phyloP scores from a whole-genome alignment of 2,113 vertebrate genomes.

The Lagopus muta region DNA sequence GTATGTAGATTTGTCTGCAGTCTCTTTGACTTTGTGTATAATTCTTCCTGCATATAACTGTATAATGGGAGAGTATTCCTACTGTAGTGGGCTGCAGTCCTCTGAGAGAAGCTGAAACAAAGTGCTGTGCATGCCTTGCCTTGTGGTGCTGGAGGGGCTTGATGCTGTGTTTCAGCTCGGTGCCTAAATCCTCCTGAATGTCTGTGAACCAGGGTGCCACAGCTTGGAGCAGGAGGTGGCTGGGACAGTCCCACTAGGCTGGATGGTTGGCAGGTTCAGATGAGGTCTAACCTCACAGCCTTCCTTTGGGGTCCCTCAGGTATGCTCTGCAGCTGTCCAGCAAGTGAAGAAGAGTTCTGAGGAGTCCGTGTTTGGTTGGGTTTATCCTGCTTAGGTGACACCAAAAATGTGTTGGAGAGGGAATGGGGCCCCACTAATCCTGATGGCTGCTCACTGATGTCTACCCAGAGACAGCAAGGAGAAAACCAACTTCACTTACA shows the following conservation, averaged over 20 bases:
- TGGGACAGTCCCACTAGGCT: background rate
- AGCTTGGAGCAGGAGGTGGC: background rate
- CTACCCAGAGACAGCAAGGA: background rate
- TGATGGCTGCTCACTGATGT: background rate
- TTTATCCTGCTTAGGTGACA: background rate
- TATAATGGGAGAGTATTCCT: background rate
- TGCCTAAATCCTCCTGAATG: background rate
- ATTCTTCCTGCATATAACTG: background rate
- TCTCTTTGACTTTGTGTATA: background rate
- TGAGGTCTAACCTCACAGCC: background rate
- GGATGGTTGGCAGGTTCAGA: background rate
- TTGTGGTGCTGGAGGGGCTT: background rate
- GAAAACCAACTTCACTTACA: background rate
- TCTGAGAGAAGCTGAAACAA: background rate
- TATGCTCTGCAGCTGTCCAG: background rate
- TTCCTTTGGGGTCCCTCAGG: background rate
- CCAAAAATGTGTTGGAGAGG: background rate
- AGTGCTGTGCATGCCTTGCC: background rate
- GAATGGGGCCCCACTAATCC: background rate
- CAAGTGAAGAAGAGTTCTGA: background rate
- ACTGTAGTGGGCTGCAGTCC: background rate
- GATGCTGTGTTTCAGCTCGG: background rate
- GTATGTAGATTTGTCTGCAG: background rate
- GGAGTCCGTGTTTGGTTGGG: background rate
- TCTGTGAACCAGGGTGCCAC: accelerated